phyloP scores from a whole-genome alignment of 2,797 vertebrate genomes.

The Merluccius polli region DNA sequence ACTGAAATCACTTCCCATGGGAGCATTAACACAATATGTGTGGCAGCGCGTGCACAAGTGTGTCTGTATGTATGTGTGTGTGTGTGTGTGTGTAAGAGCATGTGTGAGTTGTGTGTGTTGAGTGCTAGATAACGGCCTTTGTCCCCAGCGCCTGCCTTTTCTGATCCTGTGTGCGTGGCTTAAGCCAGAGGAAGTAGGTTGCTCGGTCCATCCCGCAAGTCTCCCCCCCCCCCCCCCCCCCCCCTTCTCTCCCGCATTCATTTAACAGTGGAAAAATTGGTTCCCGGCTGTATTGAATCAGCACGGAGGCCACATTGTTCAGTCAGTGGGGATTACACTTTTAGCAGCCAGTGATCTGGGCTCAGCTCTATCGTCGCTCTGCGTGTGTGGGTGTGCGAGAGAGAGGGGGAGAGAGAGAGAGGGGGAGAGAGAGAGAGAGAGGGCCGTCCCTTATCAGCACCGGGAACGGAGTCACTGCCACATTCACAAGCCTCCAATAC shows the following conservation, averaged over 20 bases:
- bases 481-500: constrained; percentile 99
- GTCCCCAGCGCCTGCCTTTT: constrained; percentile 62
- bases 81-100: constrained; percentile 4
- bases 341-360: constrained; percentile 91
- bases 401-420: neutral
- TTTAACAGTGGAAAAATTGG: constrained; percentile 97
- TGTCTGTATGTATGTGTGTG: constrained; percentile 34
- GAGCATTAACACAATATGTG: constrained; percentile 62
- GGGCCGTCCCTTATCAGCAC: constrained; percentile 87
- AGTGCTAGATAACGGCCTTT: constrained; percentile 61
- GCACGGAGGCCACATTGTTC: constrained; percentile 89
- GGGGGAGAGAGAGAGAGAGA: neutral
- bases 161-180: constrained; percentile 72
- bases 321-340: constrained; percentile 92
- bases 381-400: constrained; percentile 55
- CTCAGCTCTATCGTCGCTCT: constrained; percentile 82
- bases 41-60: constrained; percentile 27
- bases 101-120: constrained; percentile 5
- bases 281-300: constrained; percentile 92
- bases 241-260: constrained; percentile 62
- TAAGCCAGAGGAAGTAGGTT: constrained; percentile 93
- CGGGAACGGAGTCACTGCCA: constrained; percentile 83
- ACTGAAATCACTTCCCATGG: constrained; percentile 70
- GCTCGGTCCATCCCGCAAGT: constrained; percentile 69
- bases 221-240: constrained; percentile 68